Evolutionary conservation across 2,888 invertebrate genomes (phyloP).

Genomic region (Caenorhabditis angaria): DNA sequence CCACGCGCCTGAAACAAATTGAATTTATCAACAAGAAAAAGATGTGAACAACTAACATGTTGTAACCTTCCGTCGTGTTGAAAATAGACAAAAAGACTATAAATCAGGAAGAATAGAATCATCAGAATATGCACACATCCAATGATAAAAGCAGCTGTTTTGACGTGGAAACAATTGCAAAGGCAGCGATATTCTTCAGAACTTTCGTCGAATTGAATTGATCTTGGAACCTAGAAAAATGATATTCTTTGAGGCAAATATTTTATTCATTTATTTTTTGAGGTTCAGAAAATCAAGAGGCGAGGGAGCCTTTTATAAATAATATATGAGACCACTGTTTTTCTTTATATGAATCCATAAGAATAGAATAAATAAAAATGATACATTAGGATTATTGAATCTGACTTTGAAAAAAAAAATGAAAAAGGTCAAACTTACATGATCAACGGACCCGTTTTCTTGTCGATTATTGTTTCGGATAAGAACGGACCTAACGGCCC

Average conservation of each 20-base stretch:
- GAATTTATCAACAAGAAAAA: neutral
- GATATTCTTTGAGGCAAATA: neutral
- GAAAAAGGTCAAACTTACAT: slow-evolving; percentile 48
- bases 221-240: slow-evolving; percentile 55
- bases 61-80: slow-evolving; percentile 62
- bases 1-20: slow-evolving; percentile 47
- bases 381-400: too few species aligned
- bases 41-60: slow-evolving; percentile 23
- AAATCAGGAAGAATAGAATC: slow-evolving; percentile 68
- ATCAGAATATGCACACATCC: slow-evolving; percentile 62
- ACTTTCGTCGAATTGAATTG: slow-evolving; percentile 70
- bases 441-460: slow-evolving; percentile 54
- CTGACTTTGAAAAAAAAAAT: too few species aligned
- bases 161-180: slow-evolving; percentile 71
- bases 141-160: slow-evolving; percentile 67
- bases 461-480: slow-evolving; percentile 62
- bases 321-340: too few species aligned
- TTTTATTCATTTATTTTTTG: neutral
- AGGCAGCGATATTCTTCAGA: slow-evolving; percentile 69
- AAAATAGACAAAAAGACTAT: slow-evolving; percentile 67
- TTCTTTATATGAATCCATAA: too few species aligned
- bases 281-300: neutral
- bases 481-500: slow-evolving; percentile 63
- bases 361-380: too few species aligned
- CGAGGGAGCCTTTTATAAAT: too few species aligned